Evolutionary conservation across 2,888 invertebrate genomes (phyloP), one percentile per base, ranked within the genome.

Genomic region (Parascotia fuliginaria): DNA sequence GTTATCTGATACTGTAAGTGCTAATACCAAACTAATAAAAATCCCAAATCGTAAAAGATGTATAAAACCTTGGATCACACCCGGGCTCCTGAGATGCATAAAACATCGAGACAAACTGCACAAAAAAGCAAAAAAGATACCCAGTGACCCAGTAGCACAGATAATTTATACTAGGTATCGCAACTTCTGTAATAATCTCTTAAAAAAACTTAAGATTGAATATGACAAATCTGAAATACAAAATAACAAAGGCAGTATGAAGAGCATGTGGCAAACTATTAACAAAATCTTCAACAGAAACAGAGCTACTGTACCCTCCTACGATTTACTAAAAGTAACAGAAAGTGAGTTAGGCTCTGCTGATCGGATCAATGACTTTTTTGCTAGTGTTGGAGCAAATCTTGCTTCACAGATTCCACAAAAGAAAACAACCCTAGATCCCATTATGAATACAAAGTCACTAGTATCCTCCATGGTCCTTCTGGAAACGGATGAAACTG

Each of bases 51-150:
- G 38, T 22, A 53, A 56, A 11, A 47, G 41, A 22, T 37, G 42
- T 3, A 6, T 53, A 0, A 64, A 64, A 36, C 60, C 57, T 0
- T 64, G 60, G 62, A 56, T 65, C 1, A 60, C 60, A 0, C 42
- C 57, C 9, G 64, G 63, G 1, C 19, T 65, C 0, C 29, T 67
- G 1, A n/a, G 55, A n/a, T 66, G 66, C 29, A 58, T 70, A 2
- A 41, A 53, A 4, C 33, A 66, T 14, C 37, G 65, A 9, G 61
- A 68, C 12, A 46, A 32, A 7, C 9, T 64, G 2, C 47, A 60
- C 46, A 14, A 12, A 5, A 51, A 45, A 34, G 4, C 22, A 2
- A 59, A 43, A 31, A 29, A 33, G 15, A 3, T 47, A 2, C 61
- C 55, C 2, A 22, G 48, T 11, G 50, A 68, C 37, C 0, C 3